These are phyloP conservation scores for Orcinus orca DNA, from an alignment of 2,113 vertebrate genomes.

Conservation along the genomic window DNA sequence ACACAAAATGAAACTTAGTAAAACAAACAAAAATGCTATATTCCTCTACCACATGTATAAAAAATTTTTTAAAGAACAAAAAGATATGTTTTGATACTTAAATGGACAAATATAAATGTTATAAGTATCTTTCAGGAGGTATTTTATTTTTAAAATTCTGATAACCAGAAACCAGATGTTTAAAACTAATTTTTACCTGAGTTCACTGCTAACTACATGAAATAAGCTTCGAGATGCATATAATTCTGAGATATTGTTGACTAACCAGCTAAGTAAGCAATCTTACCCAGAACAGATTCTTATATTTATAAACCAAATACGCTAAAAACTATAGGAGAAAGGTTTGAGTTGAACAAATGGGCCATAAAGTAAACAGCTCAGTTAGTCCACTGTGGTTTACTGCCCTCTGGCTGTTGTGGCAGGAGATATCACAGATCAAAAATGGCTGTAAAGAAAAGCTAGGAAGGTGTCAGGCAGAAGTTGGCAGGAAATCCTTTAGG, in stretches of 20 bases:
- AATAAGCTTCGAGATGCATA: conserved; percentile 24
- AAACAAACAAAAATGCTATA: neutral
- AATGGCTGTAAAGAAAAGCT: neutral
- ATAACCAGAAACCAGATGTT: conserved; percentile 19
- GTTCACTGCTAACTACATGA: conserved; percentile 60
- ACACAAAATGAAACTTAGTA: neutral
- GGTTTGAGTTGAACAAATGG: conserved; percentile 1
- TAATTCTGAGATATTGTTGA: conserved; percentile 64
- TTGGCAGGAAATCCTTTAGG: conserved; percentile 20
- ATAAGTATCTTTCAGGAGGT: conserved; percentile 70
- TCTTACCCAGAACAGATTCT: neutral
- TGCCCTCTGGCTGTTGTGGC: conserved; percentile 54
- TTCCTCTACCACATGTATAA: neutral
- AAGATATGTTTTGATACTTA: conserved; percentile 8
- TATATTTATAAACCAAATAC: neutral
- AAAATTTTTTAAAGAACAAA: neutral
- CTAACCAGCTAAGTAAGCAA: conserved; percentile 51
- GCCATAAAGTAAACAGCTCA: neutral
- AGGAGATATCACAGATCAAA: conserved; percentile 10
- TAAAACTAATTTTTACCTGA: conserved; percentile 73
- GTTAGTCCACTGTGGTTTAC: conserved; percentile 33
- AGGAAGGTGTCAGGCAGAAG: neutral
- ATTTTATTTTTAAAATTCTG: conserved; percentile 76
- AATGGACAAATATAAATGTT: conserved; percentile 68
- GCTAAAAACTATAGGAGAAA: neutral